phyloP scores from a whole-genome alignment of 2,888 invertebrate species.

The Troides helena region DNA sequence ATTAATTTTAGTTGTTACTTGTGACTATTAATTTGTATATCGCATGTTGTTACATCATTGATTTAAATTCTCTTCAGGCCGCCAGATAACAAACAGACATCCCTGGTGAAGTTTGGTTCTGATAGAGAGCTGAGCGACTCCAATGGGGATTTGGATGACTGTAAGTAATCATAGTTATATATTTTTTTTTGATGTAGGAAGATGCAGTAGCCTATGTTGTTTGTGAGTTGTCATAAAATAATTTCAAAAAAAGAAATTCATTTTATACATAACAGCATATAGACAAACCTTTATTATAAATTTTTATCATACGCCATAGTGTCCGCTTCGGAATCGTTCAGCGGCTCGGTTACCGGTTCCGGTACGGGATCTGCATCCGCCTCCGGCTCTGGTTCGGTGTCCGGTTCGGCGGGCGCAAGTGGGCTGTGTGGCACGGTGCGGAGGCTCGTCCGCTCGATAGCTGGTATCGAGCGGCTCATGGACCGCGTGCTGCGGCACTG shows the following conservation, averaged over 20 bases:
- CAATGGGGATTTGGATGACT: slow-evolving; percentile 55
- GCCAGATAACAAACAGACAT: slow-evolving; percentile 45
- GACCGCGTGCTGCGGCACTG: slow-evolving; percentile 66
- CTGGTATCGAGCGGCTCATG: slow-evolving; percentile 71
- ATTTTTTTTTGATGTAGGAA: too few relatives aligned
- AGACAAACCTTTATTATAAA: too few relatives aligned
- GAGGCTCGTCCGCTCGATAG: slow-evolving; percentile 67
- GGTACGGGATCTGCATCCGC: slow-evolving; percentile 55
- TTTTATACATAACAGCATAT: too few relatives aligned
- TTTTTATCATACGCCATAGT: slow-evolving; percentile 36
- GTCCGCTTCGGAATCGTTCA: slow-evolving; percentile 56
- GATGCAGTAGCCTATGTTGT: too few relatives aligned
- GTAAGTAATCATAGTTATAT: slow-evolving; percentile 42
- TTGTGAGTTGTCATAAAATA: too few relatives aligned
- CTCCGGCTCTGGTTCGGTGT: slow-evolving; percentile 43
- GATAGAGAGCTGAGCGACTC: slow-evolving; percentile 49
- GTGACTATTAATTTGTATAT: too few relatives aligned
- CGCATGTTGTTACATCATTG: too few relatives aligned
- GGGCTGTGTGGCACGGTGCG: slow-evolving; percentile 61
- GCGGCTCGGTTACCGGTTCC: slow-evolving; percentile 40
- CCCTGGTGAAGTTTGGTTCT: slow-evolving; percentile 32
- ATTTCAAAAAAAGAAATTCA: too few relatives aligned
- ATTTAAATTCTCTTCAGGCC: slow-evolving; percentile 41
- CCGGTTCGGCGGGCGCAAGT: slow-evolving; percentile 41
- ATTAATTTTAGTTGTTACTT: too few relatives aligned